Conservation (phyloP, 2,113 vertebrate species). For the Neogale vison region DNA sequence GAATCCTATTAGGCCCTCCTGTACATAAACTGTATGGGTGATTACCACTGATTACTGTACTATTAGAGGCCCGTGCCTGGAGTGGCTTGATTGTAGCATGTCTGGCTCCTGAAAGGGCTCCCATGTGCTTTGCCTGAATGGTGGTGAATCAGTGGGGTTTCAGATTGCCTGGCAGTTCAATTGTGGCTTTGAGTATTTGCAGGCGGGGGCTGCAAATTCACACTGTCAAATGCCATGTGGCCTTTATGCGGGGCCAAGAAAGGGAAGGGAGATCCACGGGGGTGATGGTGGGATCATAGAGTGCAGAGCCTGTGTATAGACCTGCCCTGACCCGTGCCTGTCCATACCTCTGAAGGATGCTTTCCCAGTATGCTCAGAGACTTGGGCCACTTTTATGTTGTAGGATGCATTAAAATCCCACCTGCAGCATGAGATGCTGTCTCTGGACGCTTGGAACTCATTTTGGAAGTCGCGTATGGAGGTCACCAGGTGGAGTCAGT, state of each 20-base stretch:
- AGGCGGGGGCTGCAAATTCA: not conserved
- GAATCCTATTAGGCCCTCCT: constrained; percentile 81
- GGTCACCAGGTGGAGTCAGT: not conserved
- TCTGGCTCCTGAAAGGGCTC: constrained; percentile 77
- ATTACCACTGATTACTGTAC: constrained; percentile 85
- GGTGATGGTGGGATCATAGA: accelerated
- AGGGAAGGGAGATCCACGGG: accelerated
- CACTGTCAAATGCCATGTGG: not conserved
- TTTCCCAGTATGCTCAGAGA: not conserved
- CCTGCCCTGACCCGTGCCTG: not conserved
- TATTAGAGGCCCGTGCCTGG: constrained; percentile 80
- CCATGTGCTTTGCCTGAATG: constrained; percentile 74
- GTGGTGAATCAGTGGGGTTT: constrained; percentile 65
- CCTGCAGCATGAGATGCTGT: not conserved
- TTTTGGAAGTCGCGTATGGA: not conserved
- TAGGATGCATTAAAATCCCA: not conserved
- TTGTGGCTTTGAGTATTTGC: not conserved
- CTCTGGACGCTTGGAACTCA: not conserved
- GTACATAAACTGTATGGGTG: constrained; percentile 81
- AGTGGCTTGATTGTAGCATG: constrained; percentile 81
- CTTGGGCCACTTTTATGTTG: not conserved
- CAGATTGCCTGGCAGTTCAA: constrained; percentile 33
- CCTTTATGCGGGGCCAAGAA: not conserved
- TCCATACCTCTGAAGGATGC: accelerated
- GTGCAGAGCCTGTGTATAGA: not conserved